Evolutionary conservation across 53 echinoderm and acorn worm species (phyloP).

Genomic region (Apostichopus leukothele): DNA sequence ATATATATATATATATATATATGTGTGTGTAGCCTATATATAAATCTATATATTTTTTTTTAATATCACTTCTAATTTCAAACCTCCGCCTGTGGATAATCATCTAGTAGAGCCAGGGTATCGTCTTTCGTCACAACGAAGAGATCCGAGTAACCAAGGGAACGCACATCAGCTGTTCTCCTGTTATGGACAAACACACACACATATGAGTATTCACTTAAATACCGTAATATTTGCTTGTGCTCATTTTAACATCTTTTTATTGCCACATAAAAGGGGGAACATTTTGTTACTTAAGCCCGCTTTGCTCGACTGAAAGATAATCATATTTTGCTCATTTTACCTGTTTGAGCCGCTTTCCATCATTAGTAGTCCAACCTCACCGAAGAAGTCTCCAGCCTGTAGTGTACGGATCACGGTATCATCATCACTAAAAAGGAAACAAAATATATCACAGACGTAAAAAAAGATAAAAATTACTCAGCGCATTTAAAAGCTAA

Average conservation of each 20-base stretch:
- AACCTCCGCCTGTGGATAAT: constrained; percentile 67
- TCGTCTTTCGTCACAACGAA: constrained; percentile 69
- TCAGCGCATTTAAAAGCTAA: too few relatives aligned
- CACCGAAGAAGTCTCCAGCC: constrained; percentile 77
- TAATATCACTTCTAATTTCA: neutral
- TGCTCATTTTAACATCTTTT: too few relatives aligned
- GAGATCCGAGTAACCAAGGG: constrained; percentile 71
- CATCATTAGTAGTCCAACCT: constrained; percentile 71
- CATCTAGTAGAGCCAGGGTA: constrained; percentile 50
- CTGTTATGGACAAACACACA: constrained; percentile 33
- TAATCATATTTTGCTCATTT: neutral
- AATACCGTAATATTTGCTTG: too few relatives aligned
- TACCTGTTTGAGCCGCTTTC: constrained; percentile 68
- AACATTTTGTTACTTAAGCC: too few relatives aligned
- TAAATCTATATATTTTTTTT: too few relatives aligned
- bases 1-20: too few relatives aligned
- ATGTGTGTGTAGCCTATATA: too few relatives aligned
- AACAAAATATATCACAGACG: neutral
- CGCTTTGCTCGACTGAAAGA: too few relatives aligned
- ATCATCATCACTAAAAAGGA: constrained; percentile 52
- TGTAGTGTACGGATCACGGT: constrained; percentile 60
- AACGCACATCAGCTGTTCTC: constrained; percentile 70
- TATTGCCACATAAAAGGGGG: too few relatives aligned
- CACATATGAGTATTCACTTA: too few relatives aligned
- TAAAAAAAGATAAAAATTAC: too few relatives aligned